Evolutionary conservation across 1,140 invertebrate genomes (phyloP).

Genomic region (Drosophila parabipectinata): DNA sequence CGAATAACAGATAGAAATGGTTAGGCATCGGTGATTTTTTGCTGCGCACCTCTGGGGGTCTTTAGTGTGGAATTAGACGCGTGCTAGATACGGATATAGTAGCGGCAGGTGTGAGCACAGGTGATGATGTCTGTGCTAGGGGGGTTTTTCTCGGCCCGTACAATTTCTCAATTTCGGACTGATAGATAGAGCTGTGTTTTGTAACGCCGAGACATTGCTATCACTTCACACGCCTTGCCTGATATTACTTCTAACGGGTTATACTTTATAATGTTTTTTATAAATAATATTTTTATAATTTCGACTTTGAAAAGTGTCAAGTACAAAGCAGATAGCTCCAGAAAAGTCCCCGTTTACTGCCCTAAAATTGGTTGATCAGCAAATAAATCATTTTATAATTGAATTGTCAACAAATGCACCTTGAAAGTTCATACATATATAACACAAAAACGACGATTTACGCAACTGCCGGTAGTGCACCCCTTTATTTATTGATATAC

Average conservation of each 20-base stretch:
- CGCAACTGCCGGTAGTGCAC: constrained; percentile 21
- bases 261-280: constrained; percentile 6
- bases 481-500: constrained; percentile 13
- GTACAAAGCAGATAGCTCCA: constrained; percentile 23
- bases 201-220: not conserved
- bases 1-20: constrained; percentile 26
- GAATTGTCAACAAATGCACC: constrained; percentile 41
- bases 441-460: constrained; percentile 14
- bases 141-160: constrained; percentile 29
- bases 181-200: constrained; percentile 10
- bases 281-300: constrained; percentile 9
- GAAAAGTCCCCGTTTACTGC: constrained; percentile 44
- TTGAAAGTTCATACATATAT: constrained; percentile 10
- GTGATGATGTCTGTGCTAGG: not conserved
- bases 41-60: not conserved
- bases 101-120: not conserved
- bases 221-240: constrained; percentile 4
- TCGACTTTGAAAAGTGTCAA: constrained; percentile 12
- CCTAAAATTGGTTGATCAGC: constrained; percentile 26
- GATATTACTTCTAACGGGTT: constrained; percentile 14
- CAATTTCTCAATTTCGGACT: constrained; percentile 24
- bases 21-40: constrained; percentile 37
- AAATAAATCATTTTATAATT: constrained; percentile 43
- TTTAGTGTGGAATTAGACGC: constrained; percentile 14
- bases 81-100: constrained; percentile 27